phyloP scores from a whole-genome alignment of 2,797 vertebrate genomes.

The Tolypeutes matacus region DNA sequence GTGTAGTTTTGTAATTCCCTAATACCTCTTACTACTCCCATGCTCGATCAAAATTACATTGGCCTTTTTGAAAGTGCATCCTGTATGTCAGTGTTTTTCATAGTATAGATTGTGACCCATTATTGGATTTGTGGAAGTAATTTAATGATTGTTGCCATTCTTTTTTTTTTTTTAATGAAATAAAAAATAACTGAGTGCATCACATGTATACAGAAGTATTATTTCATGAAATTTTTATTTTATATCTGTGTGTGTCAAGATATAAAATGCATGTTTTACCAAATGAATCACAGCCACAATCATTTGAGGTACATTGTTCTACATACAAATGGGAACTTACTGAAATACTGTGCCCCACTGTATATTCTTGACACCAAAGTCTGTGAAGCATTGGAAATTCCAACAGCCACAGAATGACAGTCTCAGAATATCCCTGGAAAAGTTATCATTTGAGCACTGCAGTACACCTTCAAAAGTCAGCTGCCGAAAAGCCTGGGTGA shows the following conservation, averaged over 20 bases:
- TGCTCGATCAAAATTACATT: neutral
- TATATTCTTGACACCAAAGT: neutral
- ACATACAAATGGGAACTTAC: neutral
- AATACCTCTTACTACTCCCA: neutral
- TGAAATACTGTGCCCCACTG: neutral
- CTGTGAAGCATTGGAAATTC: neutral
- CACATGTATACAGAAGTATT: neutral
- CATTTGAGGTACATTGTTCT: neutral
- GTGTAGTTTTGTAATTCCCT: neutral
- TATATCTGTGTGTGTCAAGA: neutral
- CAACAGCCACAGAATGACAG: neutral
- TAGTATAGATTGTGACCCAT: neutral
- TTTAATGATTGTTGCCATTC: neutral
- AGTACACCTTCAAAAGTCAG: neutral
- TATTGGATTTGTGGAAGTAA: neutral
- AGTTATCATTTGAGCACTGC: neutral
- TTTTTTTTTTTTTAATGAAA: slow-evolving; percentile 14
- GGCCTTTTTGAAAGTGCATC: neutral
- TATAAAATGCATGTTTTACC: slow-evolving; percentile 11
- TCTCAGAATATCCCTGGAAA: neutral
- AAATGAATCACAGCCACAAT: neutral
- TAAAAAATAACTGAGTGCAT: neutral
- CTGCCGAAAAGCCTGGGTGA: neutral
- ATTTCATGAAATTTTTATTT: slow-evolving; percentile 15
- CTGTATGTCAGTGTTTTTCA: neutral